Evolutionary conservation across 2,113 vertebrate species (phyloP), one percentile per base, ranked within the genome.

Genomic region (Neopipo cinnamomea): DNA sequence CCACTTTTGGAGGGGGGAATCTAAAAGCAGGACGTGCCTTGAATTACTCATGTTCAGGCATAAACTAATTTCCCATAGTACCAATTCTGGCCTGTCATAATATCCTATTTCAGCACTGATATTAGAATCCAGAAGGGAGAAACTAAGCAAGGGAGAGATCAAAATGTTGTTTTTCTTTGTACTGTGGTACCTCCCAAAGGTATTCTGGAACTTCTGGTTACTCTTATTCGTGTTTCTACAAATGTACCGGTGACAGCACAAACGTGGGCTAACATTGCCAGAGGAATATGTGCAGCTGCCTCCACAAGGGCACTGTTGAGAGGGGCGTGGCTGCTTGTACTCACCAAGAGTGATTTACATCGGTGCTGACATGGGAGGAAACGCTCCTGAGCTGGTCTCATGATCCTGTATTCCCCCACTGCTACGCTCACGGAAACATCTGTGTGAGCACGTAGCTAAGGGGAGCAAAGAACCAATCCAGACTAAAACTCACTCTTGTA

Each of bases 281-380:
- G 39, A 52, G 24, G 44, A 58, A 4, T 1, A 24, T 5, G 14
- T 35, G 35, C 39, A 88, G 24, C 41, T 67, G 33, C 17, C 11
- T 56, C 41, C 33, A 22, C 30, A 53, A 8, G 28, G 22, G 35
- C 65, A 39, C 13, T 56, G 15, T 3, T 30, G 68, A 30, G 46
- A 66, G 30, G 14, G 19, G 2, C 33, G 37, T 46, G 47, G 14
- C 50, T 87, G 23, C 24, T 30, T 47, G 39, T 30, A 37, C 42
- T 76, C 49, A 27, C n/a, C 33, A 12, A 37, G 30, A 63, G 25
- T 8, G 56, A 56, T 58, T 33, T 33, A 52, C 0, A 0, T 24
- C 2, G 0, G 9, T 50, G 41, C 30, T 0, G 0, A 30, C 5
- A 5, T 23, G 39, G 42, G 46, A n/a, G 28, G 14, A 37, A 33